These are phyloP conservation scores for Dione juno DNA, from an alignment of 2,888 invertebrate genomes.

Conservation along the genomic window DNA sequence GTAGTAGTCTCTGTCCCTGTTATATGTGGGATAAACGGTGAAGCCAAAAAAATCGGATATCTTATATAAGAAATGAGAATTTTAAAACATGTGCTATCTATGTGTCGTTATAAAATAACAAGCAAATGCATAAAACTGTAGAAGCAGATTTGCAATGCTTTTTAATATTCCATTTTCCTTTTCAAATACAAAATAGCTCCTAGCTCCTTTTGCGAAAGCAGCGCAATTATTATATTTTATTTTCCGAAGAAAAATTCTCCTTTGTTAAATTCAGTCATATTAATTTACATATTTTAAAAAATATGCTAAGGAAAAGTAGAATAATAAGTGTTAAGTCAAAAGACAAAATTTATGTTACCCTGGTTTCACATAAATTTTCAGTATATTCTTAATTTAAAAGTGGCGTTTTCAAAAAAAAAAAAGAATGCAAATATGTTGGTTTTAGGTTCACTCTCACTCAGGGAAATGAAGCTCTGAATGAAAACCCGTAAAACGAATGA, in stretches of 20 bases:
- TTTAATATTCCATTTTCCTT: constrained; percentile 11
- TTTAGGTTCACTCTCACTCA: too few relatives aligned
- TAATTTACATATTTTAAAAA: neutral
- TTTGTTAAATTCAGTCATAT: neutral
- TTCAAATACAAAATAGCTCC: constrained; percentile 7
- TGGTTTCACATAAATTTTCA: neutral
- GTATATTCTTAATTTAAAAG: neutral
- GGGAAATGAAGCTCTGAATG: too few relatives aligned
- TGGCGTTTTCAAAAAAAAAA: too few relatives aligned
- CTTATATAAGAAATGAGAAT: neutral
- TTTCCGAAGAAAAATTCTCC: neutral
- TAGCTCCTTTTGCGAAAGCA: neutral
- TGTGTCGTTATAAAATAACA: constrained; percentile 13
- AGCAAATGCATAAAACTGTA: constrained; percentile 11
- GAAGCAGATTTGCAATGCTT: constrained; percentile 4
- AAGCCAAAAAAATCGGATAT: neutral
- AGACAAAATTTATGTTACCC: neutral
- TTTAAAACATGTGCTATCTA: constrained; percentile 2
- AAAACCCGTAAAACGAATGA: too few relatives aligned
- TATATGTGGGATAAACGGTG: too few relatives aligned
- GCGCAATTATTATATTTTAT: neutral
- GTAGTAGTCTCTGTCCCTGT: too few relatives aligned
- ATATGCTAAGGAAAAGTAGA: neutral
- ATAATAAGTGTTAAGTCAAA: constrained; percentile 5
- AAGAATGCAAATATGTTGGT: too few relatives aligned